Percentiles rank a stretch among this genome's conserved stretches.
phyloP scores from a whole-genome alignment of 2,113 vertebrate species.

The Phrynosoma blainvillii region DNA sequence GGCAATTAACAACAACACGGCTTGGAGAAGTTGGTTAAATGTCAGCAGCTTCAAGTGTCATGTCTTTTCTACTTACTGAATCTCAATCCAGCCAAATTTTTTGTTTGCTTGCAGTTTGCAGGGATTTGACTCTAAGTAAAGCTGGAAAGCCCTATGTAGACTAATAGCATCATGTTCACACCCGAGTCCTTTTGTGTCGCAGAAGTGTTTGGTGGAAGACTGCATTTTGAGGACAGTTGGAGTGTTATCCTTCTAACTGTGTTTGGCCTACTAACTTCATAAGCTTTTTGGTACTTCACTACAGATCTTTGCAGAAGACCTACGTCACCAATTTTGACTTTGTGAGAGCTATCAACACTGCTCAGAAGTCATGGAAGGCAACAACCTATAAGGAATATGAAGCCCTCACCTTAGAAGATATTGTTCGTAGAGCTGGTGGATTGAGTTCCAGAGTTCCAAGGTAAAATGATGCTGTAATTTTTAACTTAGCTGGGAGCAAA shows the following conservation, averaged over 20 bases:
- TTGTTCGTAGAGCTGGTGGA: constrained; percentile 85
- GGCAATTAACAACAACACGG: too few species aligned
- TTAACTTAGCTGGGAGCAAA: too few species aligned
- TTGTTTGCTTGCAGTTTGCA: neutral
- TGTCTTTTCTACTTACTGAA: neutral
- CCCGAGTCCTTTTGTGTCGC: neutral
- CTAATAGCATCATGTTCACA: too few species aligned
- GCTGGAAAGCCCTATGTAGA: too few species aligned
- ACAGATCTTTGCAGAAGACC: constrained; percentile 76
- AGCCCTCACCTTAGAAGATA: constrained; percentile 76
- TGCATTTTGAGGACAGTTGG: neutral
- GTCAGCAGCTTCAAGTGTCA: neutral
- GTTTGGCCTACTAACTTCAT: neutral
- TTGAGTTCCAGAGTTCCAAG: constrained; percentile 72
- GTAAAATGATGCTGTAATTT: constrained; percentile 62
- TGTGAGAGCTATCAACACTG: constrained; percentile 84
- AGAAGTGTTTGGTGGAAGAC: neutral
- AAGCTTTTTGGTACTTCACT: neutral
- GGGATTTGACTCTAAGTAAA: too few species aligned
- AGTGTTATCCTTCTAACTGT: neutral
- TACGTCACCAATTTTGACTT: constrained; percentile 82
- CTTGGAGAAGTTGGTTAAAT: neutral
- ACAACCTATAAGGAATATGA: constrained; percentile 82
- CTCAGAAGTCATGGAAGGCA: constrained; percentile 92
- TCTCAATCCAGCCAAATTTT: neutral